Base-by-base conservation (phyloP, 2,113 vertebrate species). In the Mus pahari region DNA sequence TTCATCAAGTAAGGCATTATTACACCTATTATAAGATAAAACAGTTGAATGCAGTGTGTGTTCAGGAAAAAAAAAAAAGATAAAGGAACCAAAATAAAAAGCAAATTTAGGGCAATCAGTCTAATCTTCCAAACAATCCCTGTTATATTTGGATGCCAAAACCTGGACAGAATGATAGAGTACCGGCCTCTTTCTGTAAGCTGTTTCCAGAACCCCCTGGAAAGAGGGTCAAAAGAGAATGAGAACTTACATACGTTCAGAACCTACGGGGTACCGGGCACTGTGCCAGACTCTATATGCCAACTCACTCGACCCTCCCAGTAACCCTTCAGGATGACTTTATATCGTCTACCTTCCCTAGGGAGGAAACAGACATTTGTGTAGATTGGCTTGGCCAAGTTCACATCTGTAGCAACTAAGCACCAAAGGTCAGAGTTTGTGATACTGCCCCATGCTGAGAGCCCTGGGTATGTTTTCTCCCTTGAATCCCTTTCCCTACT, bases 1-100 rank as follows among this genome's bases (percentile, higher is more conserved):
- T 68, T 90, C 55, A 75, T 83, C 33, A 75, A 87, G 55, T 74
- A 87, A 92, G 42, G 13, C 60, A 83, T 91, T 74, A 92, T 83
- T 70, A 33, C 50, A 92, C 24, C 50, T 91, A 82, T 14, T 45
- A 7, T 19, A 78, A 71, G 60, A 91, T 66, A 78, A 89, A 94
- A 88, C 19, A 91, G 45, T 74, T 78, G 50, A 74, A 48, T 90
- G 17, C 26, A 62, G 12, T 68, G 7, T 81, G 11, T 75, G 11
- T 96, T 96, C 81, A 66, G 81, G 70, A 60, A 87, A 86, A 79
- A 62, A 3, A 33, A 2, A 12, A 20, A 12, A 24, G 11, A 31
- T 6, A 26, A 50, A 31, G 7, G n/a, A 83, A 55, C 77, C 53
- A 81, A 33, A 81, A 62, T 22, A 16, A 28, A 81, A 62, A 42